Conservation (phyloP, 1,140 invertebrate species). For the Telenomus remus region DNA sequence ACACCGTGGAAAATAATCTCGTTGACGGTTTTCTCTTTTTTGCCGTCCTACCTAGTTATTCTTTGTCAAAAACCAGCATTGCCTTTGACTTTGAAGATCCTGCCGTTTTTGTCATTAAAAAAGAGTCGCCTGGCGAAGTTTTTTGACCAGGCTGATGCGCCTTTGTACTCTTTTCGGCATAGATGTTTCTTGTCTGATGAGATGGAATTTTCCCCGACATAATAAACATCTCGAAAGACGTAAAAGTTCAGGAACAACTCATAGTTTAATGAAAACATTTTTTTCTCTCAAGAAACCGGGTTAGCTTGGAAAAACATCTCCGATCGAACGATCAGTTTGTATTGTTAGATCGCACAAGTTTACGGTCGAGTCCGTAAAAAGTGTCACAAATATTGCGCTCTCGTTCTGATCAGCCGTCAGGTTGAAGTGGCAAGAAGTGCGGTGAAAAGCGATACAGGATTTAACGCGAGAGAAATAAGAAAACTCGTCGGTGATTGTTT, state of each 20-base stretch:
- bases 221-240: constrained; percentile 22
- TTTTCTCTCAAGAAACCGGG: too few species aligned
- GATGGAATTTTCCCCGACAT: constrained; percentile 63
- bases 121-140: background rate
- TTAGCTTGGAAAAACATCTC: too few species aligned
- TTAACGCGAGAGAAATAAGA: constrained; percentile 18
- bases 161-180: constrained; percentile 65
- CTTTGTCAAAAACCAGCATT: too few species aligned
- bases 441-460: constrained; percentile 15
- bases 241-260: too few species aligned
- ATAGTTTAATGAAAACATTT: too few species aligned
- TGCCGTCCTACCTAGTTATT: too few species aligned
- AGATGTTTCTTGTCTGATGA: constrained; percentile 71
- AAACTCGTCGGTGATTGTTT: constrained; percentile 1
- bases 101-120: too few species aligned
- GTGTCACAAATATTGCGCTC: constrained; percentile 27
- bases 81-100: too few species aligned
- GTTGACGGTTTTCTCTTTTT: too few species aligned
- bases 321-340: too few species aligned
- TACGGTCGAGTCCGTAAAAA: constrained; percentile 5
- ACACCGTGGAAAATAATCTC: too few species aligned
- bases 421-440: constrained; percentile 16
- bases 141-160: constrained; percentile 60
- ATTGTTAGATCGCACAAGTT: too few species aligned
- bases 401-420: constrained; percentile 25